Evolutionary conservation across 2,888 invertebrate genomes (phyloP), one percentile per base, ranked within the genome.

Genomic region (Ormyrus pomaceus): DNA sequence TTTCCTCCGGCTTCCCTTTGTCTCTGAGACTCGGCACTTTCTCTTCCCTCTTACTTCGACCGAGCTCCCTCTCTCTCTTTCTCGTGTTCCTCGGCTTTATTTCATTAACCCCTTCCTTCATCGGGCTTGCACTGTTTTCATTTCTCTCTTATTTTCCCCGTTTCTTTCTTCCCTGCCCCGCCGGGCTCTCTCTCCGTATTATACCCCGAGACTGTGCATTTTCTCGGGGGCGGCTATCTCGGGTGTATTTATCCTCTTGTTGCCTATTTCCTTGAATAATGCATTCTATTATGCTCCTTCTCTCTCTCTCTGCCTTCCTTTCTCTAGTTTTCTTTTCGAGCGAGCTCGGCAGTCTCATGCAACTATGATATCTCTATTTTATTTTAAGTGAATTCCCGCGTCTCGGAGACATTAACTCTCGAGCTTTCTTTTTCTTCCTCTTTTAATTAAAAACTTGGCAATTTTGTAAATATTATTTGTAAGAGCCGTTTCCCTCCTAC

Each of bases 231-330:
- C 4, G 10, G 19, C 77, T 71, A 75, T 75, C 71, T 76, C 68
- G 68, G 55, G 68, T 71, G 62, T 84, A 84, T 84, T 84, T 84
- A 84, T 84, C 71, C 79, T 69, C 62, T 74, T 55, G 74, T 77
- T 73, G 75, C 73, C 80, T 75, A 82, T 82, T 80, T 78, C 59
- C 77, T 61, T 81, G 62, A 84, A 83, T 81, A 81, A 81, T 81
- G 64, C 72, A 79, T 76, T 78, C 78, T 76, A 81, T 81, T 81
- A 72, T 72, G n/a, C 58, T 51, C 62, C 56, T 50, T 34, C 53
- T 1, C 51, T 48, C 34, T 19, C 34, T 34, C 11, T 66, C 53
- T 8, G 34, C 19, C 19, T 19, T 9, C 13, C 70, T 66, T 53
- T 66, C 34, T 53, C 53, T 34, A 34, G 34, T 34, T 34, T 34